A percentile compares a stretch with the other conserved stretches of the same genome.
phyloP scores from a whole-genome alignment of 2,888 invertebrate species.

The Apamea epomidion region DNA sequence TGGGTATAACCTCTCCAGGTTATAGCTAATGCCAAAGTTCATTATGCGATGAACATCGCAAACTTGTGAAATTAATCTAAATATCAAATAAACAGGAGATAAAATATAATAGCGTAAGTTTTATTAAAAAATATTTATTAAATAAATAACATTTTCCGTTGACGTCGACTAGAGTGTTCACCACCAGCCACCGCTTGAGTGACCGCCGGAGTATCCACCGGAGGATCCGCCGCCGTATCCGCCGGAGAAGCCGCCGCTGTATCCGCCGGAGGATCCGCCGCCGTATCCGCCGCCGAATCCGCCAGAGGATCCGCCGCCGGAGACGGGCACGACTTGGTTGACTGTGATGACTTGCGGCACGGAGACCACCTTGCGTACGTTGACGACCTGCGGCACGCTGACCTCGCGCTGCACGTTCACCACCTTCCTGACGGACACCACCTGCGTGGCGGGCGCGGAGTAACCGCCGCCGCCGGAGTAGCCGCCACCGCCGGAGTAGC shows the following conservation, averaged over 20 bases:
- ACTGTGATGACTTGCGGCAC: constrained; percentile 79
- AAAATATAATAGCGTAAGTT: neutral
- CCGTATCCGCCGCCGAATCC: constrained; percentile 50
- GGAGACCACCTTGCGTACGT: constrained; percentile 76
- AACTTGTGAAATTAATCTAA: neutral
- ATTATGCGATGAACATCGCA: neutral
- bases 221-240: constrained; percentile 37
- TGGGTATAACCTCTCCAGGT: neutral
- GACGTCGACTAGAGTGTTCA: constrained; percentile 51
- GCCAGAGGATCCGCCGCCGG: constrained; percentile 49
- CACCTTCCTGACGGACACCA: constrained; percentile 73
- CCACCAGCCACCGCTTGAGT: constrained; percentile 63
- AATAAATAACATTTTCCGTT: constrained; percentile 31
- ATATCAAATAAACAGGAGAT: no score
- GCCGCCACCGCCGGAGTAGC: constrained; percentile 33
- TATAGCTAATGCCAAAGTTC: neutral
- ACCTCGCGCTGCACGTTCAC: constrained; percentile 75
- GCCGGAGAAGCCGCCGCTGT: neutral
- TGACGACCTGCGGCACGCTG: constrained; percentile 73
- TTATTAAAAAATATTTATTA: constrained; percentile 14
- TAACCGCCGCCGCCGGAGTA: constrained; percentile 47
- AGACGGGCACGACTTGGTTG: constrained; percentile 72
- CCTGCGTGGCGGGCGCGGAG: constrained; percentile 65
- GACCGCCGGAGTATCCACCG: constrained; percentile 26
- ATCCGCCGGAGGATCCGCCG: constrained; percentile 33